Evolutionary conservation across 2,113 vertebrate species (phyloP).

Genomic region (Grus americana): DNA sequence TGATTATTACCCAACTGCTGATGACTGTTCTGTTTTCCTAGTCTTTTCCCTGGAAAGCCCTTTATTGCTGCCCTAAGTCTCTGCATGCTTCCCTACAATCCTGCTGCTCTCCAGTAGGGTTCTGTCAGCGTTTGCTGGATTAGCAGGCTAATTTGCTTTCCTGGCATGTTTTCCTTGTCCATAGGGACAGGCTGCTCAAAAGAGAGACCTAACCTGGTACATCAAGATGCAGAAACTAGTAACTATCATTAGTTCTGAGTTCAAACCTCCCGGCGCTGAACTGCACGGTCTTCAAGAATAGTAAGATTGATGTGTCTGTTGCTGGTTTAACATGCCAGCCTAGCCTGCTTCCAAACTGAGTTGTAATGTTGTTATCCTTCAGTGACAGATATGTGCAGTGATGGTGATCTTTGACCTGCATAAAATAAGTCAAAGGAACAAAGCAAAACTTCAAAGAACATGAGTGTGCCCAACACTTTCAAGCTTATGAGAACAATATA

Average conservation of each 20-base stretch:
- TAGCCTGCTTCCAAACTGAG: conserved; percentile 14
- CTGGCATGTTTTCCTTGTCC: conserved; percentile 43
- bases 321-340: not conserved
- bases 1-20: not conserved
- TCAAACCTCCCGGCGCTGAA: not conserved
- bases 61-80: conserved; percentile 8
- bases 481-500: conserved; percentile 29
- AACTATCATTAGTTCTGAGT: conserved; percentile 8
- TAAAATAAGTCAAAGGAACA: conserved; percentile 65
- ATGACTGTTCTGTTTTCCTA: not conserved
- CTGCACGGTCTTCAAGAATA: not conserved
- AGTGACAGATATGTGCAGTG: conserved; percentile 43
- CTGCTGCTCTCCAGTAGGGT: conserved; percentile 21
- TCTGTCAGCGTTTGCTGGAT: conserved; percentile 14
- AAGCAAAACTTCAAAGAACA: conserved; percentile 67
- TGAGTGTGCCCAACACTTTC: not conserved
- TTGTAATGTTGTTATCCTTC: conserved; percentile 55
- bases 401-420: conserved; percentile 62
- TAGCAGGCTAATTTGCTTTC: conserved; percentile 48
- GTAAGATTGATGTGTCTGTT: conserved; percentile 34
- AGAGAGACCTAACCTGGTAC: conserved; percentile 12
- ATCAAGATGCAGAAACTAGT: not conserved
- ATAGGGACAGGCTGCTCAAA: not conserved
- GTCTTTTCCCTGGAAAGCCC: not conserved
- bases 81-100: not conserved